Evolutionary conservation across 2,797 vertebrate species (phyloP), one percentile per base, ranked within the genome.

Genomic region (Telmatherina bonti): DNA sequence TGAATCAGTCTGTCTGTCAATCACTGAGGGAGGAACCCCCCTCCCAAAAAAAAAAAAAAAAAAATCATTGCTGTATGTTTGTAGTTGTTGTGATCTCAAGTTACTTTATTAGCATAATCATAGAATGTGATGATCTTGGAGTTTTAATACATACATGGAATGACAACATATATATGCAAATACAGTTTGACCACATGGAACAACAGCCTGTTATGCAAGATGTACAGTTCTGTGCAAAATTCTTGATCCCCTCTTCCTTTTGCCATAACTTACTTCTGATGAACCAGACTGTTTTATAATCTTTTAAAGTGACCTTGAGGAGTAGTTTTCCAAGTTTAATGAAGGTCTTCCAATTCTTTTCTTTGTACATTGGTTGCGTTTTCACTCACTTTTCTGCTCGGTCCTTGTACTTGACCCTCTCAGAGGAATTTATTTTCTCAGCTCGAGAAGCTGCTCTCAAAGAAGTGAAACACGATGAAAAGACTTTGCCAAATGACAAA

Each of bases 1-100:
- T 30, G 38, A 56, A 63, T 65, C 56, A 66, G 20, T 63, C 61
- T 24, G 11, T 76, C 31, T 27, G 5, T 60, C n/a, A 67, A n/a
- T 43, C 24, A 30, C 6, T 35, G 24, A 70, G 53, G 43, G 3
- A 29, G 16, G 22, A 26, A n/a, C n/a, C n/a, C n/a, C n/a, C n/a
- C n/a, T n/a, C n/a, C n/a, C n/a, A n/a, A n/a, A n/a, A n/a, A n/a
- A n/a, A n/a, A n/a, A n/a, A n/a, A n/a, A n/a, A n/a, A n/a, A n/a
- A n/a, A n/a, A n/a, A n/a, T n/a, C n/a, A n/a, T 26, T 24, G 11
- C 12, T 27, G 63, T 43, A 13, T 51, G 18, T 27, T 56, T 47
- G 24, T 35, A 12, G 69, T 57, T 67, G 18, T 4, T 16, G 30
- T 30, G 26, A 36, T 35, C 47, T 16, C 18, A 5, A 15, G 9